Conservation (phyloP, 2,797 vertebrate genomes). For the Salmo trutta region DNA sequence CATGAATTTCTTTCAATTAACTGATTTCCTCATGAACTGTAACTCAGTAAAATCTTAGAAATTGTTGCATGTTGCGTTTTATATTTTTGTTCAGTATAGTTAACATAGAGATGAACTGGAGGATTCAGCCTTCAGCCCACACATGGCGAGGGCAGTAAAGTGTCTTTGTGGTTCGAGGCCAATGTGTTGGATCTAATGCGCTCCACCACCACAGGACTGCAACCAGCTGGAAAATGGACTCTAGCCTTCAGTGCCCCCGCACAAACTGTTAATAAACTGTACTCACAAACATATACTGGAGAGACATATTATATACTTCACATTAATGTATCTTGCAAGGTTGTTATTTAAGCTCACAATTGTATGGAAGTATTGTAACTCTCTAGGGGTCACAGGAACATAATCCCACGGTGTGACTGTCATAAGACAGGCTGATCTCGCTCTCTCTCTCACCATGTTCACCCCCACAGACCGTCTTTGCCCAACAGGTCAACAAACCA, state of each 20-base stretch:
- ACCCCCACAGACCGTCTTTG: no score
- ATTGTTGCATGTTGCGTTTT: no score
- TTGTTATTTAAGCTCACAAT: not conserved
- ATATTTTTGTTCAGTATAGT: not conserved
- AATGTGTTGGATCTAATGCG: not conserved
- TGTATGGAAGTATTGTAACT: no score
- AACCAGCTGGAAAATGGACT: conserved; percentile 27
- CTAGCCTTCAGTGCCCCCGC: conserved; percentile 6
- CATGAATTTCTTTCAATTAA: no score
- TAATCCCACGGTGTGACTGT: no score
- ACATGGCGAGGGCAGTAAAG: not conserved
- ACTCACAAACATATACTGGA: not conserved
- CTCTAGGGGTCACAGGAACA: no score
- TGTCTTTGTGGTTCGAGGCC: not conserved
- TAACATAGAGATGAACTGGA: not conserved
- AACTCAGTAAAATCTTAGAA: no score
- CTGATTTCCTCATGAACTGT: no score
- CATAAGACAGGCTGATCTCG: no score
- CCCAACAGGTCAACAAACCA: no score
- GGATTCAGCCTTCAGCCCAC: not conserved
- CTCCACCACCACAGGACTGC: not conserved
- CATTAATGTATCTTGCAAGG: not conserved
- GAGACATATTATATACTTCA: not conserved
- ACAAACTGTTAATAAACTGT: not conserved
- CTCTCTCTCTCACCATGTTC: no score